Conservation (phyloP, 92 coral and sea anemone genomes). For the Epizoanthus scotinus region DNA sequence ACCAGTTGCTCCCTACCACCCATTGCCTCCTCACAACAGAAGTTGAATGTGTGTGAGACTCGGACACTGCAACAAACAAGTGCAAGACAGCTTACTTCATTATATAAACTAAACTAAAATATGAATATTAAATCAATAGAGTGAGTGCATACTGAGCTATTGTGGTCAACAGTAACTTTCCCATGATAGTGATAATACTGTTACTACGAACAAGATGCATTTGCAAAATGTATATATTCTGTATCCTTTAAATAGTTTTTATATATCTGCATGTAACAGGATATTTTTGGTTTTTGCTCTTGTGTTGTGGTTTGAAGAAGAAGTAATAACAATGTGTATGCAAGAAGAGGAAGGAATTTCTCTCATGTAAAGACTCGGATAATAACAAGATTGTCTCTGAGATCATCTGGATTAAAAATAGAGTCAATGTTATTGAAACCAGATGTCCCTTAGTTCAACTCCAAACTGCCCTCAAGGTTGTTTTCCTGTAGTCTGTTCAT, state of each 20-base stretch:
- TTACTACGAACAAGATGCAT: background rate
- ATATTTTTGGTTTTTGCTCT: constrained; percentile 4
- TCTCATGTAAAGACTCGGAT: background rate
- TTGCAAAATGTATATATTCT: constrained; percentile 14
- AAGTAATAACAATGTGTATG: background rate
- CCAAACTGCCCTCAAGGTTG: constrained; percentile 28
- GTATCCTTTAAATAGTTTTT: background rate
- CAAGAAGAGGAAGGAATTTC: background rate
- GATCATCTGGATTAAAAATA: background rate
- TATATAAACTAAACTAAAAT: background rate
- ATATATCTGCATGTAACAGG: constrained; percentile 1
- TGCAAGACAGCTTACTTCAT: background rate
- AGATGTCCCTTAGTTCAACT: constrained; percentile 13
- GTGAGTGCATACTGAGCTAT: background rate
- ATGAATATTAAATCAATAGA: background rate
- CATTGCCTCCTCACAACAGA: background rate
- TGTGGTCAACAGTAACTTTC: background rate
- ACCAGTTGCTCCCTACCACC: constrained; percentile 8
- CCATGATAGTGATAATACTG: background rate
- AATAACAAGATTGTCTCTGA: background rate
- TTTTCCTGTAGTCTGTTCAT: constrained; percentile 11
- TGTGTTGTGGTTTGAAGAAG: background rate
- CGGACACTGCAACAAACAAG: constrained; percentile 3
- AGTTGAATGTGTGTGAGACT: background rate
- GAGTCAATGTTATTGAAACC: constrained; percentile 23